Conservation (phyloP, 2,113 vertebrate genomes). For the Eudorcas thomsonii region DNA sequence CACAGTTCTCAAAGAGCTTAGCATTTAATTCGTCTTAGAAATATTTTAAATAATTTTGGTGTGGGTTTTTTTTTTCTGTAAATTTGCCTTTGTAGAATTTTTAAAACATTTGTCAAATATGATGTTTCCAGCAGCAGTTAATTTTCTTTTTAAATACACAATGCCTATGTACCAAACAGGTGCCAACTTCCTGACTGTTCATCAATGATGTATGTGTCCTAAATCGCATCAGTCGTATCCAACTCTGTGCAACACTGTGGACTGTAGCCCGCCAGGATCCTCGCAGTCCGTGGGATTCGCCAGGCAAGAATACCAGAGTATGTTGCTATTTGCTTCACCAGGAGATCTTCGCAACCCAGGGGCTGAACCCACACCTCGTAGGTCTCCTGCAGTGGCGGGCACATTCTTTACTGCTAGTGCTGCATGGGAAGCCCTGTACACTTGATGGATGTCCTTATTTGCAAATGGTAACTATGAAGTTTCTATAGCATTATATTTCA, state of each 20-base stretch:
- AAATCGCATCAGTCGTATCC: fast-evolving
- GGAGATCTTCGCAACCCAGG: background rate
- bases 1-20: background rate
- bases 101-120: background rate
- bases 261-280: background rate
- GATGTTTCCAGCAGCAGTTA: background rate
- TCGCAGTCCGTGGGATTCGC: fast-evolving
- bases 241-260: background rate
- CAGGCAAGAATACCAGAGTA: background rate
- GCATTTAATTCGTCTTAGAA: background rate
- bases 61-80: background rate
- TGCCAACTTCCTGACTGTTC: background rate
- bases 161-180: background rate
- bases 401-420: background rate
- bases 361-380: background rate
- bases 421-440: background rate
- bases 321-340: background rate
- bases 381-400: background rate
- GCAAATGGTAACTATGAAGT: background rate
- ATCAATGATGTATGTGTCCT: background rate
- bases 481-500: background rate
- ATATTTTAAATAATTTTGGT: background rate
- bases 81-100: background rate
- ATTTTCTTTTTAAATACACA: background rate
- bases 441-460: background rate